phyloP scores from a whole-genome alignment of 37 sponge, comb jelly and placozoan genomes.

The Haliclona indistincta region DNA sequence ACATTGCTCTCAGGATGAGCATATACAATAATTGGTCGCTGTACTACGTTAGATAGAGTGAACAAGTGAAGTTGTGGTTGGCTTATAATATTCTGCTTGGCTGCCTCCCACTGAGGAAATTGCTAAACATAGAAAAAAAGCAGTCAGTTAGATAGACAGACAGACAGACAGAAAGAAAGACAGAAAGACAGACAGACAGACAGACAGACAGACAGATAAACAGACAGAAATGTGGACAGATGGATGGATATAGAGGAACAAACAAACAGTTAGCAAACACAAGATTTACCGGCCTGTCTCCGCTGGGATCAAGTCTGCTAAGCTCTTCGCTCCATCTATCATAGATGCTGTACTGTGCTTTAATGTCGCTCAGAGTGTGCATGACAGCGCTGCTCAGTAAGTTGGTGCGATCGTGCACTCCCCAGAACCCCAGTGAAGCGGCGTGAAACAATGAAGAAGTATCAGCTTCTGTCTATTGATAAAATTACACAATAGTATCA shows the following conservation, averaged over 20 bases:
- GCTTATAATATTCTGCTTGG: constrained; percentile 32
- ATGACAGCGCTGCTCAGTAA: constrained; percentile 49
- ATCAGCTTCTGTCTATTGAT: constrained; percentile 44
- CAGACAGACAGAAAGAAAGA: constrained; percentile 14
- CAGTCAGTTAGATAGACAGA: constrained; percentile 8
- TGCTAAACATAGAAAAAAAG: neutral
- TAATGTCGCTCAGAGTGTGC: constrained; percentile 32
- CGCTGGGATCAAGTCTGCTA: too few relatives aligned
- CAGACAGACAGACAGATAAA: neutral
- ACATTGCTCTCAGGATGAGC: constrained; percentile 48
- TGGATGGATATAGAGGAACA: neutral
- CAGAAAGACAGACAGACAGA: constrained; percentile 1
- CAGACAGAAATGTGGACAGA: neutral
- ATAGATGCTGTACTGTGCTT: constrained; percentile 58
- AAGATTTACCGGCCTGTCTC: neutral
- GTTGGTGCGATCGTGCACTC: constrained; percentile 59
- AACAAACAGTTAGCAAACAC: neutral
- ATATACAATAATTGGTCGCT: constrained; percentile 69
- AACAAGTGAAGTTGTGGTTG: constrained; percentile 63
- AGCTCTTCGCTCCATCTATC: constrained; percentile 32
- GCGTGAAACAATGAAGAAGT: constrained; percentile 64
- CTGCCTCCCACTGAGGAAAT: constrained; percentile 67
- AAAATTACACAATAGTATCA: neutral
- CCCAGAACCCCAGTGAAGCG: constrained; percentile 71
- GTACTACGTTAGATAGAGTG: constrained; percentile 64